Evolutionary conservation across 1,140 invertebrate species (phyloP), one percentile per base, ranked within the genome.

Genomic region (Magallana ariakensis): DNA sequence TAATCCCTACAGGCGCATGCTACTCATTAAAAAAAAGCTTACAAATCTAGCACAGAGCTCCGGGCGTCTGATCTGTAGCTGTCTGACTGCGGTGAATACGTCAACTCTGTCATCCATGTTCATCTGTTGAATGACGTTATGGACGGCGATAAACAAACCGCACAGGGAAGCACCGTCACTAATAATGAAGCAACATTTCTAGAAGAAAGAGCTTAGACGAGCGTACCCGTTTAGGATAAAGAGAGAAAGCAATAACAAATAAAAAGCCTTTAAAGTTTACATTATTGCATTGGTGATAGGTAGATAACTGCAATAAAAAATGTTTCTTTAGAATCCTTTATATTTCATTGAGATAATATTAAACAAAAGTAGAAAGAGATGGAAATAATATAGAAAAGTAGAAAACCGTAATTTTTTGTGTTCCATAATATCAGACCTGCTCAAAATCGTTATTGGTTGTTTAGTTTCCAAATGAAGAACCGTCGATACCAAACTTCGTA

Each of bases 21-120:
- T 46, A 46, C 33, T 46, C 33, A 1, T 1, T 46, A 46, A 46
- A 7, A 70, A 26, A 1, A 26, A 19, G 33, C 84, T 85, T 85
- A 85, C 84, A 80, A 85, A 75, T 7, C 19, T 80, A 11, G 46
- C 66, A n/a, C 62, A 62, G 55, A 85, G 80, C n/a, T 85, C 84
- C 0, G 84, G 84, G 0, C 66, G 46, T 22, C 84, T 85, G 9
- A 85, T 56, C 2, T 75, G 66, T 56, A 85, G 66, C 22, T 85
- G 66, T 0, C 62, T 9, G n/a, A 66, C 66, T 0, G 62, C 22
- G 13, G 46, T 33, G 26, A 85, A 55, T 10, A 80, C 84, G 55
- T 80, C 62, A 6, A 85, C 53, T n/a, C 54, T 19, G n/a, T 85
- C 19, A 26, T 85, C 84, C 19, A 85, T 26, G 55, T 56, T 80